Percentiles rank a stretch among this genome's conserved stretches.
These are phyloP conservation scores for Dascillus cervinus DNA, from an alignment of 2,888 invertebrate species.

Conservation along the genomic window DNA sequence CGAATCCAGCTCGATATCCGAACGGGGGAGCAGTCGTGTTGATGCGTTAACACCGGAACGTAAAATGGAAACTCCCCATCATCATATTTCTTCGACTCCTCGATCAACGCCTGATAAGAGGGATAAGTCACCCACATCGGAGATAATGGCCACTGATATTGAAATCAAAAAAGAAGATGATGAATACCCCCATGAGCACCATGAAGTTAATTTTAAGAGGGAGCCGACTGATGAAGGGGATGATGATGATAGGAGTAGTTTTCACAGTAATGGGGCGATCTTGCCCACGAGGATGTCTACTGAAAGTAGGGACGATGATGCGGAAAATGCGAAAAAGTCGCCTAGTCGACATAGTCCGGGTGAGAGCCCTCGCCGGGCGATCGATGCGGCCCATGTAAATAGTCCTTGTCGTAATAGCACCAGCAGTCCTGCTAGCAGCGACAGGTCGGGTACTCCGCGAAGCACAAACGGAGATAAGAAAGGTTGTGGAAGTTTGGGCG, in stretches of 20 bases:
- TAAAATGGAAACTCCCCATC: slow-evolving; percentile 56
- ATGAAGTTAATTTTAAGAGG: slow-evolving; percentile 39
- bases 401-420: slow-evolving; percentile 58
- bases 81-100: slow-evolving; percentile 48
- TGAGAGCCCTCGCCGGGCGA: slow-evolving; percentile 34
- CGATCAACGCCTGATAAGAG: slow-evolving; percentile 64
- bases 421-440: slow-evolving; percentile 67
- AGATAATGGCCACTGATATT: slow-evolving; percentile 35
- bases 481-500: slow-evolving; percentile 64
- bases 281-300: slow-evolving; percentile 10
- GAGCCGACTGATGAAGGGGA: slow-evolving; percentile 36
- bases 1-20: slow-evolving; percentile 82
- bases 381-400: slow-evolving; percentile 37
- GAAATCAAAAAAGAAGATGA: slow-evolving; percentile 63
- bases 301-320: slow-evolving; percentile 33
- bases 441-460: slow-evolving; percentile 69
- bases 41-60: slow-evolving; percentile 78
- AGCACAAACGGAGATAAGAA: slow-evolving; percentile 53
- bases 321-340: slow-evolving; percentile 26
- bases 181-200: slow-evolving; percentile 41
- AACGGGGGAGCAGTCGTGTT: slow-evolving; percentile 70
- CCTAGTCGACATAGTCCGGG: slow-evolving; percentile 26
- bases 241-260: slow-evolving; percentile 40
- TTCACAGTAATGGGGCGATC: slow-evolving; percentile 33
- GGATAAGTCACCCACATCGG: slow-evolving; percentile 53